A percentile compares a stretch with the other conserved stretches of the same genome.
Conservation (phyloP, 2,888 invertebrate species). For the Ophion costatus region DNA sequence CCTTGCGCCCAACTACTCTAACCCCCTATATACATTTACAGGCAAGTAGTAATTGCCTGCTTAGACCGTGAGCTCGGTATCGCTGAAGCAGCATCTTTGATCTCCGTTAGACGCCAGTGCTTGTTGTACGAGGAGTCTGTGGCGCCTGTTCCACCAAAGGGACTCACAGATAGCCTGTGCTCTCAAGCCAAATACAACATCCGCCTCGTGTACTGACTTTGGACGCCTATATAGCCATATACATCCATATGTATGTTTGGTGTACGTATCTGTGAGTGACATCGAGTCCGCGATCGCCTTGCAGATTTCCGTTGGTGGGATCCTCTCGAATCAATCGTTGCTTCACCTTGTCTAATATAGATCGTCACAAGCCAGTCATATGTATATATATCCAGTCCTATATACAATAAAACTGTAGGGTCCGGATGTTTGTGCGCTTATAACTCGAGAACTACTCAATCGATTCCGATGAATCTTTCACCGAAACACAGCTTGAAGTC, state of each 20-base stretch:
- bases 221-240: neutral
- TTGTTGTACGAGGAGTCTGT: constrained; percentile 48
- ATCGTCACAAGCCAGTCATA: neutral
- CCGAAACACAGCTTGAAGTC: neutral
- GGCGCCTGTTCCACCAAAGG: constrained; percentile 51
- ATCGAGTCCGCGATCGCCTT: neutral
- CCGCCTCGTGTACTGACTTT: constrained; percentile 31
- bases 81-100: constrained; percentile 65
- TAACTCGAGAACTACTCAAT: neutral
- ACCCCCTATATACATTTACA: constrained; percentile 53
- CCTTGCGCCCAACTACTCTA: constrained; percentile 29
- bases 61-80: constrained; percentile 66
- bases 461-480: neutral
- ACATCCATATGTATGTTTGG: neutral
- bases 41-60: constrained; percentile 70
- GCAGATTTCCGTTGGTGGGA: neutral
- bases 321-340: constrained; percentile 50
- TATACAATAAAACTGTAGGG: neutral
- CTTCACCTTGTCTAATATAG: constrained; percentile 24
- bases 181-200: constrained; percentile 59
- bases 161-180: constrained; percentile 58
- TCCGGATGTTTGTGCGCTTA: neutral
- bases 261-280: neutral
- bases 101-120: constrained; percentile 43
- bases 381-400: neutral